These are phyloP conservation scores for Uromys caudimaculatus DNA, from an alignment of 2,797 vertebrate species.

Conservation along the genomic window DNA sequence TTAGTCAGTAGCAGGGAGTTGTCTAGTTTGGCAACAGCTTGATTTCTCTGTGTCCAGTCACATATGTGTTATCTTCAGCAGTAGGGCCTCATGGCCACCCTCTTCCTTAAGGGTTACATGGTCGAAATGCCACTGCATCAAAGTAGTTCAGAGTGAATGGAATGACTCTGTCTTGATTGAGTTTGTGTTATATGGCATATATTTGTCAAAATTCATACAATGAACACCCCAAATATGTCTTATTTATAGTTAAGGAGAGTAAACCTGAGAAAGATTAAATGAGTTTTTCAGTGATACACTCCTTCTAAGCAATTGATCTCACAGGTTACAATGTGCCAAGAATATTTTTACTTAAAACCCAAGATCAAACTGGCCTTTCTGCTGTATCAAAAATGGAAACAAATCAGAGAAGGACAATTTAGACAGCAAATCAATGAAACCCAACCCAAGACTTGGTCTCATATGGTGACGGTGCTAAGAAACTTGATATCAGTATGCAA, in stretches of 20 bases:
- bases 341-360: not conserved
- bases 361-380: not conserved
- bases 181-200: not conserved
- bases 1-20: not conserved
- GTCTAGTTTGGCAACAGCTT: not conserved
- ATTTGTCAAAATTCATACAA: slow-evolving; percentile 1
- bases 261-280: slow-evolving; percentile 16
- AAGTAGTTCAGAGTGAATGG: not conserved
- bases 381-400: slow-evolving; percentile 19
- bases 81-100: not conserved
- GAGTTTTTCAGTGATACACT: not conserved
- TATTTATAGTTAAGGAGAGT: not conserved
- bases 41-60: not conserved
- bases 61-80: not conserved
- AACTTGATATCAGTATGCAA: not conserved
- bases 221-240: not conserved
- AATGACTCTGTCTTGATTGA: not conserved
- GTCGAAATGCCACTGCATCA: accelerated
- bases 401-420: not conserved
- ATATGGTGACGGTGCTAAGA: not conserved
- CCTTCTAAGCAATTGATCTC: not conserved
- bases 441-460: not conserved
- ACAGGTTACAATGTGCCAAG: not conserved
- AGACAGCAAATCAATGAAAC: not conserved
- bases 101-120: accelerated